Percentiles rank a stretch among this genome's conserved stretches.
Conservation (phyloP, 2,888 invertebrate genomes). For the Drosophila yooni region DNA sequence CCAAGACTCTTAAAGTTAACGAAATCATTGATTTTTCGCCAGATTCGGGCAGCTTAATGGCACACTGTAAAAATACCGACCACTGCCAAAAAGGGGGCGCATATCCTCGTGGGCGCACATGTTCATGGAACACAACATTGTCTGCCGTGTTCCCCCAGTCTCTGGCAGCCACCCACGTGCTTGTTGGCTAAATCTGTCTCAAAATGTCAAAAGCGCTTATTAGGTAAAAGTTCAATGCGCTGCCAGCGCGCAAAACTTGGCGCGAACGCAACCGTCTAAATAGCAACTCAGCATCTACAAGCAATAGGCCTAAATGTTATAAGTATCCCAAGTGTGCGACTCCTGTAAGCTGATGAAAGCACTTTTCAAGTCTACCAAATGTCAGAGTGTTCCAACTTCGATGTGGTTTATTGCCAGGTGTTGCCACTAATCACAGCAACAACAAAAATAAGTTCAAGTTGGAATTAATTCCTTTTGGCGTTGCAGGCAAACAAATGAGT, state of each 20-base stretch:
- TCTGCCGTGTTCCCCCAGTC: constrained; percentile 24
- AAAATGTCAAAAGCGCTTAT: constrained; percentile 75
- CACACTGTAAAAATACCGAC: neutral
- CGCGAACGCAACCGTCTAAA: constrained; percentile 16
- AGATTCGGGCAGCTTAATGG: constrained; percentile 68
- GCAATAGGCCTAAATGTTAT: constrained; percentile 28
- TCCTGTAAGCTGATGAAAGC: constrained; percentile 12
- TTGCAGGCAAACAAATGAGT: constrained; percentile 36
- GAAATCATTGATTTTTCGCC: constrained; percentile 61
- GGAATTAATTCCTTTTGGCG: constrained; percentile 19
- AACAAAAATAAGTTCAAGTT: constrained; percentile 1
- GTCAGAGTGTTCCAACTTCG: constrained; percentile 4
- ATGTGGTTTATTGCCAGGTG: constrained; percentile 12
- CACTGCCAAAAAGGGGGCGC: neutral
- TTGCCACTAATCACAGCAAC: constrained; percentile 24
- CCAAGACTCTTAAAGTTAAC: constrained; percentile 42
- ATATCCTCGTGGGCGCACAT: constrained; percentile 39
- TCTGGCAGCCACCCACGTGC: constrained; percentile 10
- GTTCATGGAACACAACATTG: constrained; percentile 52
- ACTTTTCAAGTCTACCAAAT: constrained; percentile 20
- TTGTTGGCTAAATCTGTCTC: constrained; percentile 37
- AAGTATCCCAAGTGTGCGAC: constrained; percentile 27
- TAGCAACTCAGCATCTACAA: constrained; percentile 20
- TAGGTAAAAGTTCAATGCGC: constrained; percentile 71
- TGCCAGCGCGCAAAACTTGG: constrained; percentile 20